Conservation (phyloP, 2,888 invertebrate species). For the Hydrotaea cyrtoneurina region DNA sequence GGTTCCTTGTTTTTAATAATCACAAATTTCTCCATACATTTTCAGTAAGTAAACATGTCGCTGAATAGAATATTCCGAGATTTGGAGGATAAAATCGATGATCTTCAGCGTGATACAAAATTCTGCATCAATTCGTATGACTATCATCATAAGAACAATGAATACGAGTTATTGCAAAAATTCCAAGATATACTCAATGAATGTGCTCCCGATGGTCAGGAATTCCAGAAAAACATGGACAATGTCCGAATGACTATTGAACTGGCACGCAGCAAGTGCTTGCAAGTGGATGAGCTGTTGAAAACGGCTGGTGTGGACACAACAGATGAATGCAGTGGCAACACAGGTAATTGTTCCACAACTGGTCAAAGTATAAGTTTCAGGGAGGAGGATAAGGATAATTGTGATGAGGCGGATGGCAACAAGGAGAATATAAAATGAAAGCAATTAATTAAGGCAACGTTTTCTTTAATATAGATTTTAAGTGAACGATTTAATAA, state of each 20-base stretch:
- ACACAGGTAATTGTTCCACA: neutral
- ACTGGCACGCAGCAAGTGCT: conserved; percentile 38
- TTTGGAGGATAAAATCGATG: conserved; percentile 69
- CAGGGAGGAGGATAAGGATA: neutral
- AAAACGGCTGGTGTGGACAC: neutral
- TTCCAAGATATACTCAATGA: conserved; percentile 65
- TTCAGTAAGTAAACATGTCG: conserved; percentile 38
- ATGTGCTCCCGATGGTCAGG: conserved; percentile 41
- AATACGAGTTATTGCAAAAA: conserved; percentile 68
- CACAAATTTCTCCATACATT: neutral
- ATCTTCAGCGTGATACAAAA: conserved; percentile 70
- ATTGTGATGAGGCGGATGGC: neutral
- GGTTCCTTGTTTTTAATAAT: neutral
- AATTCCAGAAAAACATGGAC: conserved; percentile 64
- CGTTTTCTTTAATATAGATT: too few relatives aligned
- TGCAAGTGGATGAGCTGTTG: conserved; percentile 39
- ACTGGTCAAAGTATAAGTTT: conserved; percentile 54
- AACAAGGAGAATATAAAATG: conserved; percentile 60
- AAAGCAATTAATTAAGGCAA: neutral
- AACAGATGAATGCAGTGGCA: neutral
- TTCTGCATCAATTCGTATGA: conserved; percentile 71
- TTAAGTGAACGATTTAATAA: too few relatives aligned
- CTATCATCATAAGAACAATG: conserved; percentile 72
- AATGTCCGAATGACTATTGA: conserved; percentile 30
- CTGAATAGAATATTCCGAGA: neutral